Percentiles rank a stretch among this genome's conserved stretches.
These are phyloP conservation scores for Corvus moneduloides DNA, from an alignment of 2,113 vertebrate genomes.

Conservation along the genomic window DNA sequence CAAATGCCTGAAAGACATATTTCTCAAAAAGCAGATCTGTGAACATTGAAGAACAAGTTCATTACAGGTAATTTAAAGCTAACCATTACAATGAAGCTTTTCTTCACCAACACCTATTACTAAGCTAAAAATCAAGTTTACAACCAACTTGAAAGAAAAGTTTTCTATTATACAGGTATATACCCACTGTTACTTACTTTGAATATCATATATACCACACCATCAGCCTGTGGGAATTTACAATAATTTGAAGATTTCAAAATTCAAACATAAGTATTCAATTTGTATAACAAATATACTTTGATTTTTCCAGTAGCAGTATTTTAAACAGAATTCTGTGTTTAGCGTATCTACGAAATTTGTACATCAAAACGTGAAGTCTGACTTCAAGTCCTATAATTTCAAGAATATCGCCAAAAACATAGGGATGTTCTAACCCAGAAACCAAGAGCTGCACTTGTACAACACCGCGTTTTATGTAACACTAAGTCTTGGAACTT, in stretches of 20 bases:
- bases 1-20: not conserved
- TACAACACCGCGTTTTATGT: not conserved
- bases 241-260: not conserved
- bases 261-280: not conserved
- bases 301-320: not conserved
- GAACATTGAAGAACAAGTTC: not conserved
- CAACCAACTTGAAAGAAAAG: fast-evolving
- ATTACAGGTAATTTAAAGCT: not conserved
- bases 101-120: not conserved
- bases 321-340: not conserved
- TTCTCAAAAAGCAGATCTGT: not conserved
- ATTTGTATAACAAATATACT: not conserved
- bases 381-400: not conserved
- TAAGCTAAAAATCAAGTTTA: not conserved
- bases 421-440: fast-evolving
- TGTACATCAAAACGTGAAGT: not conserved
- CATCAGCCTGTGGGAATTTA: not conserved
- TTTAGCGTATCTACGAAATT: not conserved
- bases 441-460: not conserved
- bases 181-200: not conserved
- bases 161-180: not conserved
- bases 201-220: not conserved
- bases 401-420: not conserved
- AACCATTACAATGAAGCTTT: not conserved
- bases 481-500: not conserved